These are phyloP conservation scores for Zygothrica quintamaculata DNA, from an alignment of 2,888 invertebrate species.

Conservation along the genomic window DNA sequence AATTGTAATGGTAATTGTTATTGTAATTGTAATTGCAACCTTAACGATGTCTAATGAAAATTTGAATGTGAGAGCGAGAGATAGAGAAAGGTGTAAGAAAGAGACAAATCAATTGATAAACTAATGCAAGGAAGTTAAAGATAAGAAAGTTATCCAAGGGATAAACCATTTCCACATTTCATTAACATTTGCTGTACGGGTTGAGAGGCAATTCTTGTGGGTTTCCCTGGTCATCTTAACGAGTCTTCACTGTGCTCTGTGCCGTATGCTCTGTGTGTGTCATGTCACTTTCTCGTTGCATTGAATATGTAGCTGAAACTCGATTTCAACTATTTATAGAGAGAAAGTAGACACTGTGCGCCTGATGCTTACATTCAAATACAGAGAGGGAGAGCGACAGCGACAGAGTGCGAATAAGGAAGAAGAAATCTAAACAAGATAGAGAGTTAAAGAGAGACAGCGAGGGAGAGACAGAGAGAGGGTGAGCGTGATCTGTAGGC, in stretches of 20 bases:
- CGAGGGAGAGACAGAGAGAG: constrained; percentile 14
- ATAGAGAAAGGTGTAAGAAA: constrained; percentile 2
- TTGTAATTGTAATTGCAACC: constrained; percentile 64
- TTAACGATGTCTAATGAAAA: constrained; percentile 35
- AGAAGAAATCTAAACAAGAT: too few species aligned
- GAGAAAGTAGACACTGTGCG: constrained; percentile 62
- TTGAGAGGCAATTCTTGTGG: constrained; percentile 53
- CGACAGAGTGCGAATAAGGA: constrained; percentile 1
- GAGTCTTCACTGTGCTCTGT: too few species aligned
- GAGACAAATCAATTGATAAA: background rate
- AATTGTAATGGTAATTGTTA: constrained; percentile 66
- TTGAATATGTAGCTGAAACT: constrained; percentile 61
- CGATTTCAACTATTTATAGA: constrained; percentile 74
- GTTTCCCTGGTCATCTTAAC: constrained; percentile 7
- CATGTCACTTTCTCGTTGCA: constrained; percentile 68
- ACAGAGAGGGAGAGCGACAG: background rate
- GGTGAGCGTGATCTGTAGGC: constrained; percentile 19
- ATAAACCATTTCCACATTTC: constrained; percentile 8
- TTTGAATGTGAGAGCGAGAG: background rate
- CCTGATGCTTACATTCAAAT: constrained; percentile 19
- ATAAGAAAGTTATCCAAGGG: constrained; percentile 28
- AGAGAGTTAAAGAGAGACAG: constrained; percentile 5
- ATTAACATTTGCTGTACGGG: constrained; percentile 4
- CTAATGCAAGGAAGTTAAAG: background rate
- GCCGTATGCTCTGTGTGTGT: background rate